These are phyloP conservation scores for Varecia variegata DNA, from an alignment of 2,797 vertebrate genomes.

Conservation along the genomic window DNA sequence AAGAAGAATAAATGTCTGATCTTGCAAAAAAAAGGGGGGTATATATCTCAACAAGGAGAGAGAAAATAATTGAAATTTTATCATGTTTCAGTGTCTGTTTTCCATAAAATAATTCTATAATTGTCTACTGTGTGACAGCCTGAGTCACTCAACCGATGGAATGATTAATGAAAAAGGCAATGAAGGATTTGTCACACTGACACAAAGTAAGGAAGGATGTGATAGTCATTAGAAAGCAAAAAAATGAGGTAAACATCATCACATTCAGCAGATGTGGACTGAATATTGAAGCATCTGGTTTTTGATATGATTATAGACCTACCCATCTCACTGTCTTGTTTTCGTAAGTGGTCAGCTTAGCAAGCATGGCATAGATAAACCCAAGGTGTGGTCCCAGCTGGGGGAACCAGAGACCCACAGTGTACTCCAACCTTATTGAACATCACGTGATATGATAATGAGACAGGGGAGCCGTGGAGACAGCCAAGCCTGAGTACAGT, in stretches of 20 bases:
- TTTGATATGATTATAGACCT: not conserved
- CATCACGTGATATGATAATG: not conserved
- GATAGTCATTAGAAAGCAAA: slow-evolving; percentile 42
- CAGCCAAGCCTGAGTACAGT: not conserved
- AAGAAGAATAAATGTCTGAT: not conserved
- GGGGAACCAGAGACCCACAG: not conserved
- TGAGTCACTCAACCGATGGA: slow-evolving; percentile 4
- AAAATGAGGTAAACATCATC: not conserved
- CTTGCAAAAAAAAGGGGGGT: not conserved
- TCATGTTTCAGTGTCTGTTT: slow-evolving; percentile 10
- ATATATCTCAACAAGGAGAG: not conserved
- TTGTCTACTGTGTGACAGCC: slow-evolving; percentile 46
- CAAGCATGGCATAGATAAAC: not conserved
- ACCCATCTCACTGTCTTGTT: not conserved
- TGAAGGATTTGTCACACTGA: slow-evolving; percentile 59
- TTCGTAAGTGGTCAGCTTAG: not conserved
- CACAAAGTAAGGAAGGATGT: slow-evolving; percentile 37
- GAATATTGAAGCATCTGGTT: not conserved
- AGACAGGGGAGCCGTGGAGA: not conserved
- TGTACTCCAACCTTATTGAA: not conserved
- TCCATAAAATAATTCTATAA: slow-evolving; percentile 45
- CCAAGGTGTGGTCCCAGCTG: not conserved
- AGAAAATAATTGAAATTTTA: slow-evolving; percentile 61
- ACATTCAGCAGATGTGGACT: not conserved
- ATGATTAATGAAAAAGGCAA: slow-evolving; percentile 48